A percentile compares a stretch with the other conserved stretches of the same genome.
These are phyloP conservation scores for Piscicola geometra DNA, from an alignment of 2,888 invertebrate genomes.

Conservation along the genomic window DNA sequence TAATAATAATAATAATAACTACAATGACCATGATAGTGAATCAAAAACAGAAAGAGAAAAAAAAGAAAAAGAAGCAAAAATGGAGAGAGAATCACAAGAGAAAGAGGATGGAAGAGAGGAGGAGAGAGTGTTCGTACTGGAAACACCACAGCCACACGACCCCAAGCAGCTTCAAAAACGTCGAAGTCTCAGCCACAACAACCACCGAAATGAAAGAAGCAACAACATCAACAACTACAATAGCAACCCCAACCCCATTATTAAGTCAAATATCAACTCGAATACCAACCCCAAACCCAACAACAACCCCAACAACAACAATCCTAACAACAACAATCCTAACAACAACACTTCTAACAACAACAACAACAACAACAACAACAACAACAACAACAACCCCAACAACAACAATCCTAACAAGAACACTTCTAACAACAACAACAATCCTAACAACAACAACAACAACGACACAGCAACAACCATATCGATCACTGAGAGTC, in stretches of 20 bases:
- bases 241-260: background rate
- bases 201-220: too few relatives aligned
- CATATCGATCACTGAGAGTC: background rate
- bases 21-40: background rate
- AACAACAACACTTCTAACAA: background rate
- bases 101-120: too few relatives aligned
- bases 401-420: background rate
- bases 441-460: background rate
- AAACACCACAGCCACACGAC: too few relatives aligned
- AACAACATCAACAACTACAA: background rate
- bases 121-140: too few relatives aligned
- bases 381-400: background rate
- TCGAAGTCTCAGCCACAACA: too few relatives aligned
- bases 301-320: background rate
- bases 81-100: too few relatives aligned
- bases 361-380: slow-evolving; percentile 4
- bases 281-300: background rate
- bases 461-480: background rate
- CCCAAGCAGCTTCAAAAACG: too few relatives aligned
- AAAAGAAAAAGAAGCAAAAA: too few relatives aligned
- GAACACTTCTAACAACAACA: background rate
- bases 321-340: background rate
- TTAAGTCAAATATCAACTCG: too few relatives aligned
- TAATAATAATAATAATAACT: background rate
- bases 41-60: too few relatives aligned